A percentile compares a stretch with the other conserved stretches of the same genome.
These are phyloP conservation scores for Heliothis subflexa DNA, from an alignment of 1,140 invertebrate species.

Conservation along the genomic window DNA sequence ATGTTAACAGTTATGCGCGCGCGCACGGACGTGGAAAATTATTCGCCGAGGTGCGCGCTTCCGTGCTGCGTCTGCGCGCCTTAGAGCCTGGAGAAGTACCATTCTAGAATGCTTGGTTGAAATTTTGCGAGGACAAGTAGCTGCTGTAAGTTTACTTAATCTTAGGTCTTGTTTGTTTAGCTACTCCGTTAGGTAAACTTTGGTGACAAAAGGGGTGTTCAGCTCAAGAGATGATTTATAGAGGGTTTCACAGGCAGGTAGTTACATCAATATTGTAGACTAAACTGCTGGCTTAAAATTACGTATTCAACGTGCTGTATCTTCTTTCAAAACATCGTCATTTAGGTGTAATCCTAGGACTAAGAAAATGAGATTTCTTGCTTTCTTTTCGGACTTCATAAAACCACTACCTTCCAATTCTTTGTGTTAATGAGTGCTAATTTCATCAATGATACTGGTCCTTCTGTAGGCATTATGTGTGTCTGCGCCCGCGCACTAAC, in stretches of 20 bases:
- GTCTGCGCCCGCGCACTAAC: not conserved
- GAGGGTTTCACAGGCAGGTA: too few species aligned
- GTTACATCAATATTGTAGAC: too few species aligned
- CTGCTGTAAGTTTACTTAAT: not conserved
- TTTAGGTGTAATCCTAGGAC: too few species aligned
- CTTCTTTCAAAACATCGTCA: too few species aligned
- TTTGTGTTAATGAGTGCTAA: not conserved
- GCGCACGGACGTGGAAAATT: constrained; percentile 39
- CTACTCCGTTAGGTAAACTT: too few species aligned
- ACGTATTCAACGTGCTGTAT: too few species aligned
- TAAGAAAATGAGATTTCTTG: too few species aligned
- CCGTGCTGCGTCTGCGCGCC: constrained; percentile 18
- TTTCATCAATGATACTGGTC: not conserved
- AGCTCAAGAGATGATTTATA: too few species aligned
- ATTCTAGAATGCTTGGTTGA: not conserved
- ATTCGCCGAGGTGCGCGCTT: constrained; percentile 39
- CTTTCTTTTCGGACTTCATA: too few species aligned
- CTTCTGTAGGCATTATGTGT: not conserved
- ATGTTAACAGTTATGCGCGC: constrained; percentile 35
- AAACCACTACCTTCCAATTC: not conserved
- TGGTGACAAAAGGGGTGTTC: too few species aligned
- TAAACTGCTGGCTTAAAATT: too few species aligned
- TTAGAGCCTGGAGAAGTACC: constrained; percentile 23
- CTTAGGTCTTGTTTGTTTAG: too few species aligned
- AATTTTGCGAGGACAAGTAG: not conserved